Evolutionary conservation across 2,113 vertebrate genomes (phyloP).

Genomic region (Urocynchramus pylzowi): DNA sequence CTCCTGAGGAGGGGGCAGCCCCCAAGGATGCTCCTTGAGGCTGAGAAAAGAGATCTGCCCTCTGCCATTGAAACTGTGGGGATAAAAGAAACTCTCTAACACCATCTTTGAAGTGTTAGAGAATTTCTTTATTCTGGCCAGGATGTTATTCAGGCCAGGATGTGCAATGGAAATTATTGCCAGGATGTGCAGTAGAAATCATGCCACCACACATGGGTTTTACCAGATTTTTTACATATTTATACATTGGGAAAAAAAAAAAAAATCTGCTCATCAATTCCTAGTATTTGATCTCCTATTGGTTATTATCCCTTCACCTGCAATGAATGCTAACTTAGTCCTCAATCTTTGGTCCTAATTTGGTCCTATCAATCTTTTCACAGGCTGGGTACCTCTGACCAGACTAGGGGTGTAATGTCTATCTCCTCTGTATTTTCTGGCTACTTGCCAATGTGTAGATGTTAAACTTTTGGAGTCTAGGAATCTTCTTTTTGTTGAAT

Average conservation of each 20-base stretch:
- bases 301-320: not conserved
- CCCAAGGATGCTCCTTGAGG: not conserved
- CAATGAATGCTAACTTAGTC: not conserved
- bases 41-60: not conserved
- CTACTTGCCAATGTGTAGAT: not conserved
- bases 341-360: not conserved
- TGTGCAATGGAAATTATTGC: not conserved
- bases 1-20: too few species aligned
- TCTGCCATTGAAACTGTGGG: not conserved
- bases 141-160: not conserved
- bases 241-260: not conserved
- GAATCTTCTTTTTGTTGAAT: not conserved
- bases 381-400: not conserved
- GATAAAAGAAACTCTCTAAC: not conserved
- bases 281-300: not conserved
- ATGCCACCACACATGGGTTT: not conserved
- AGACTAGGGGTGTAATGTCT: not conserved
- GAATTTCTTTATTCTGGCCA: not conserved
- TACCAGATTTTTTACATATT: not conserved
- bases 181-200: not conserved
- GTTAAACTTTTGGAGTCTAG: not conserved
- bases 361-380: not conserved
- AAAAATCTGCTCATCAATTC: accelerated
- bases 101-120: not conserved
- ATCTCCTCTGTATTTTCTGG: not conserved